Evolutionary conservation across 2,797 vertebrate species (phyloP).

Genomic region (Anableps anableps): DNA sequence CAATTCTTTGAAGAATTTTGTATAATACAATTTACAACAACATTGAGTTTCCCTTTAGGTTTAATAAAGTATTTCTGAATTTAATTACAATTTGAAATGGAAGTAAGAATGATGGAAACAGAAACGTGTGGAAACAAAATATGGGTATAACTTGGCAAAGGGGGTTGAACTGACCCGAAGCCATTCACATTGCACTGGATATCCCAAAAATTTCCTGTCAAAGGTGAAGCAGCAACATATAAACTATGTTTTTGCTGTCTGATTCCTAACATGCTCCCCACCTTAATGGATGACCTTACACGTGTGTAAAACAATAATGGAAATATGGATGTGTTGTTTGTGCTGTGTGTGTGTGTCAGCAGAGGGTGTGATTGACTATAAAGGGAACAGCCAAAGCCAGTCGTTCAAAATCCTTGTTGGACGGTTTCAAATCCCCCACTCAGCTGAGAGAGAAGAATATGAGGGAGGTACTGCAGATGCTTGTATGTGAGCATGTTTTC

Average conservation of each 20-base stretch:
- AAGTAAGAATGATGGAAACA: not conserved
- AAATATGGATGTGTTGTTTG: constrained; percentile 57
- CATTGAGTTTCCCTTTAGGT: too few species aligned
- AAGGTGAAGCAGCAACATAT: constrained; percentile 12
- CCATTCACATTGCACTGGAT: constrained; percentile 6
- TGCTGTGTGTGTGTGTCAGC: constrained; percentile 68
- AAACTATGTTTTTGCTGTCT: not conserved
- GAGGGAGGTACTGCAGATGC: constrained; percentile 64
- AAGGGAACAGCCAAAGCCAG: constrained; percentile 86
- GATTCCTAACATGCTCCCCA: constrained; percentile 28
- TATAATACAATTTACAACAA: not conserved
- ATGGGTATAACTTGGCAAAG: not conserved
- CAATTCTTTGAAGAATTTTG: too few species aligned
- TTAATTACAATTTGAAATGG: not conserved
- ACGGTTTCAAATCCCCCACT: constrained; percentile 91
- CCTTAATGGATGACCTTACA: constrained; percentile 31
- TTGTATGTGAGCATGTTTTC: constrained; percentile 29
- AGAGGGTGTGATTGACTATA: constrained; percentile 81
- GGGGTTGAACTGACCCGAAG: not conserved
- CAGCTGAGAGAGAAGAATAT: constrained; percentile 78
- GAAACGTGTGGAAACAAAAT: not conserved
- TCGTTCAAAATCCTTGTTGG: constrained; percentile 93
- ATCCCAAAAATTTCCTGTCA: constrained; percentile 13
- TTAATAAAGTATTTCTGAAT: not conserved
- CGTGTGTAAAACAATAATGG: constrained; percentile 53